phyloP scores from a whole-genome alignment of 2,888 invertebrate species.

The Drosophila anomalata region DNA sequence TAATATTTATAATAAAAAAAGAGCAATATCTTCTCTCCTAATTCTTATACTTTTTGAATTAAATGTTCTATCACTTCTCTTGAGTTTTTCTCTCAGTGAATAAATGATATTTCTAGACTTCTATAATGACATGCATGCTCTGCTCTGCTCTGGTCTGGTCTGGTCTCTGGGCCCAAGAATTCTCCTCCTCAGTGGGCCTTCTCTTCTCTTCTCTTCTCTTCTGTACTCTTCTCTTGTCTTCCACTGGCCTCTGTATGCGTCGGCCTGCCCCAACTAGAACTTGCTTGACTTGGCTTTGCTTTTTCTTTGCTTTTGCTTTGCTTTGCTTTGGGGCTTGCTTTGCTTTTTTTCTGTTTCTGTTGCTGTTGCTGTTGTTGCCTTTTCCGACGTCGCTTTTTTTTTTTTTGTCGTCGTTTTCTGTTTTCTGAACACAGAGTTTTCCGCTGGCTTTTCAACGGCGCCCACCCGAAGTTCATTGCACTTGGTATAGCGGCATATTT shows the following conservation, averaged over 20 bases:
- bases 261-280: constrained; percentile 74
- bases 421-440: constrained; percentile 23
- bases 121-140: constrained; percentile 60
- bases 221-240: neutral
- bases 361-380: constrained; percentile 1
- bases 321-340: constrained; percentile 10
- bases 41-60: no score
- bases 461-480: constrained; percentile 69
- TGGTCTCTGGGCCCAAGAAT: constrained; percentile 8
- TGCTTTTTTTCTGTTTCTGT: neutral
- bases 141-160: constrained; percentile 30
- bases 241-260: constrained; percentile 11
- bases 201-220: neutral
- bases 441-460: constrained; percentile 23
- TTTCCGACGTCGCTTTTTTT: constrained; percentile 6
- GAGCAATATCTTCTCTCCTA: no score
- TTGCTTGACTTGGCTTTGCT: constrained; percentile 71
- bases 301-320: constrained; percentile 17
- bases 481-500: constrained; percentile 78
- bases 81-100: constrained; percentile 14
- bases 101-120: constrained; percentile 53
- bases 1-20: neutral
- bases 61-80: no score
- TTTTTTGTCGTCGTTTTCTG: constrained; percentile 21
- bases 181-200: constrained; percentile 8